Evolutionary conservation across 2,797 vertebrate species (phyloP).

Genomic region (Mus caroli): DNA sequence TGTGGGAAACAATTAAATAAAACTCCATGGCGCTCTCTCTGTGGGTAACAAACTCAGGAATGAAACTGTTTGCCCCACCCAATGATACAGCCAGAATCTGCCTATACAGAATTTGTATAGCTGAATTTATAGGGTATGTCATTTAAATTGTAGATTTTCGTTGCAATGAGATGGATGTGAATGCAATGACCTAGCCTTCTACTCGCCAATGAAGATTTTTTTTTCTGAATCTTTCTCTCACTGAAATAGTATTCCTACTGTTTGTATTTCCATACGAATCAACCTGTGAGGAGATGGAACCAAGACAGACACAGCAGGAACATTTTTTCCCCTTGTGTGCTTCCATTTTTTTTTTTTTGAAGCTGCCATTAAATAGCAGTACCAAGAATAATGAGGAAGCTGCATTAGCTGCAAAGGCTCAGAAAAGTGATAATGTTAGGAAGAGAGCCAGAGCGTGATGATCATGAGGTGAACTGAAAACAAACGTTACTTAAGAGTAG

Average conservation of each 20-base stretch:
- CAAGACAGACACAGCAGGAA: slow-evolving; percentile 73
- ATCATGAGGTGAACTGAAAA: not conserved
- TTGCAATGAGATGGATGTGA: slow-evolving; percentile 60
- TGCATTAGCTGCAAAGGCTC: not conserved
- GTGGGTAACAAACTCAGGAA: slow-evolving; percentile 66
- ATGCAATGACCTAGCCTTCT: slow-evolving; percentile 55
- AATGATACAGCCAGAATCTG: slow-evolving; percentile 34
- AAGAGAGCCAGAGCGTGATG: not conserved
- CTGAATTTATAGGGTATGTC: slow-evolving; percentile 57
- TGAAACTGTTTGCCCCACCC: slow-evolving; percentile 66
- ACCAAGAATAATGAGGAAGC: slow-evolving; percentile 61
- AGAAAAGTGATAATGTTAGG: not conserved
- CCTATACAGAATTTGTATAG: slow-evolving; percentile 6
- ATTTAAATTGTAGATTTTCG: slow-evolving; percentile 78
- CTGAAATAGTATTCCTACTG: slow-evolving; percentile 67
- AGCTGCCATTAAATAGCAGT: slow-evolving; percentile 38
- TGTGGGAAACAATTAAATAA: slow-evolving; percentile 79
- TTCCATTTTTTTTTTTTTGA: slow-evolving; percentile 73
- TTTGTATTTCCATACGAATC: slow-evolving; percentile 80
- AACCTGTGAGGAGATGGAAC: slow-evolving; percentile 39
- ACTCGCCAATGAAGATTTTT: slow-evolving; percentile 79
- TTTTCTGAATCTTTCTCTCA: slow-evolving; percentile 69
- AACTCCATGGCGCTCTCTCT: slow-evolving; percentile 65
- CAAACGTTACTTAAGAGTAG: slow-evolving; percentile 2
- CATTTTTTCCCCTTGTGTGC: slow-evolving; percentile 7